A percentile compares a stretch with the other conserved stretches of the same genome.
phyloP scores from a whole-genome alignment of 1,140 invertebrate genomes.

The Drosophila navojoa region DNA sequence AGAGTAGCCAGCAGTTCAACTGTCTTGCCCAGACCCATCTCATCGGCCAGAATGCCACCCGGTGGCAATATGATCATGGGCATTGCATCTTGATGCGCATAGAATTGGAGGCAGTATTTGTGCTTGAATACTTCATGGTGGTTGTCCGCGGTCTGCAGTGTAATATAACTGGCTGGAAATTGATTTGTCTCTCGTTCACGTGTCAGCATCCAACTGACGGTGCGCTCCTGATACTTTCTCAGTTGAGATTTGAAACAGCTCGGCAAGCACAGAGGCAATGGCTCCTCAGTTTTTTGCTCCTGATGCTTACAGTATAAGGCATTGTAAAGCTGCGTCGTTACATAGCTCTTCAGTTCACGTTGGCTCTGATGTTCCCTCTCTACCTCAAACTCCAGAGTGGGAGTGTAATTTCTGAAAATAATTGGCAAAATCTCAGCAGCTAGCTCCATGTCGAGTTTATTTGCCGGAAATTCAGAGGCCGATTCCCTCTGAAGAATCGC shows the following conservation, averaged over 20 bases:
- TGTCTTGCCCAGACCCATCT: conserved; percentile 94
- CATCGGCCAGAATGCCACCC: conserved; percentile 93
- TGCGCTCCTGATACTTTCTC: conserved; percentile 88
- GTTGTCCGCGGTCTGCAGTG: conserved; percentile 42
- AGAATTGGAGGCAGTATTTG: conserved; percentile 75
- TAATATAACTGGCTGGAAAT: conserved; percentile 48
- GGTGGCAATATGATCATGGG: conserved; percentile 73
- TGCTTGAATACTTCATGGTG: conserved; percentile 84
- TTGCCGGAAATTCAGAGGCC: neutral
- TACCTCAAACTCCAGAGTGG: conserved; percentile 58
- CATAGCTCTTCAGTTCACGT: conserved; percentile 66
- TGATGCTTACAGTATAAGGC: conserved; percentile 55
- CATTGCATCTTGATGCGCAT: conserved; percentile 22
- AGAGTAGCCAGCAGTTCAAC: conserved; percentile 90
- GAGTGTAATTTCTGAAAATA: conserved; percentile 46
- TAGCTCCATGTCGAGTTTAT: conserved; percentile 45
- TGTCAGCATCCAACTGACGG: conserved; percentile 89
- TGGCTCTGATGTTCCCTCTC: conserved; percentile 44
- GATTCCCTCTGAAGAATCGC: conserved; percentile 20
- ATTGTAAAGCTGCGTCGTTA: conserved; percentile 68
- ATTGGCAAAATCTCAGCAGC: conserved; percentile 50
- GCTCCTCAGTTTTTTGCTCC: neutral
- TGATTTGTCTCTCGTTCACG: conserved; percentile 83
- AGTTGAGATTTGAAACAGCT: conserved; percentile 82
- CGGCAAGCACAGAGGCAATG: conserved; percentile 23